phyloP scores from a whole-genome alignment of 2,888 invertebrate genomes.

The Thereva unica region DNA sequence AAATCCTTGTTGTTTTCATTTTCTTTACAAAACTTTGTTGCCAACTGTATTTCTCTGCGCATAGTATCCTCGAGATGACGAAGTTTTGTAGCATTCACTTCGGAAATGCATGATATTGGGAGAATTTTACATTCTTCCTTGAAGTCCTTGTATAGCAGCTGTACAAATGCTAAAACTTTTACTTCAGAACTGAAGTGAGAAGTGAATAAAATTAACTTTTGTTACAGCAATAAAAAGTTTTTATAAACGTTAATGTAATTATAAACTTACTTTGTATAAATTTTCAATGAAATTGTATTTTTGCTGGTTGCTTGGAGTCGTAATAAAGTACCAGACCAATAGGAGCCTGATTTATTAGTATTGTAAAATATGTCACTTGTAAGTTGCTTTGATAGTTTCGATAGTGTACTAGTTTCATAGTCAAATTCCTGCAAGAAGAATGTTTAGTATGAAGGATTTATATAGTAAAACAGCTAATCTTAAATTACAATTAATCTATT shows the following conservation, averaged over 20 bases:
- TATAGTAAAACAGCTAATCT: too few relatives aligned
- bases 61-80: conserved; percentile 31
- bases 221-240: neutral
- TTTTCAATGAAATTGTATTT: conserved; percentile 24
- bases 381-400: neutral
- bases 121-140: conserved; percentile 23
- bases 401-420: too few relatives aligned
- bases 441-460: too few relatives aligned
- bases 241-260: neutral
- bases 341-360: neutral
- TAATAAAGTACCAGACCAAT: conserved; percentile 29
- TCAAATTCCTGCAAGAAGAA: too few relatives aligned
- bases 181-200: conserved; percentile 12
- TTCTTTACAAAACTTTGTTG: conserved; percentile 24
- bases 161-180: conserved; percentile 16
- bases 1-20: conserved; percentile 10
- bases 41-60: conserved; percentile 35
- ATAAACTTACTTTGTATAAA: conserved; percentile 34
- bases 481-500: too few relatives aligned
- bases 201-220: neutral
- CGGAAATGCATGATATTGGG: conserved; percentile 19
- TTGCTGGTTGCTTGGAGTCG: conserved; percentile 6
- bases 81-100: conserved; percentile 23
- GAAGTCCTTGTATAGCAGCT: conserved; percentile 21
- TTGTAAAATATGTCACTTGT: conserved; percentile 20